A percentile compares a stretch with the other conserved stretches of the same genome.
Conservation (phyloP, 2,888 invertebrate species). For the Folsomia candida region DNA sequence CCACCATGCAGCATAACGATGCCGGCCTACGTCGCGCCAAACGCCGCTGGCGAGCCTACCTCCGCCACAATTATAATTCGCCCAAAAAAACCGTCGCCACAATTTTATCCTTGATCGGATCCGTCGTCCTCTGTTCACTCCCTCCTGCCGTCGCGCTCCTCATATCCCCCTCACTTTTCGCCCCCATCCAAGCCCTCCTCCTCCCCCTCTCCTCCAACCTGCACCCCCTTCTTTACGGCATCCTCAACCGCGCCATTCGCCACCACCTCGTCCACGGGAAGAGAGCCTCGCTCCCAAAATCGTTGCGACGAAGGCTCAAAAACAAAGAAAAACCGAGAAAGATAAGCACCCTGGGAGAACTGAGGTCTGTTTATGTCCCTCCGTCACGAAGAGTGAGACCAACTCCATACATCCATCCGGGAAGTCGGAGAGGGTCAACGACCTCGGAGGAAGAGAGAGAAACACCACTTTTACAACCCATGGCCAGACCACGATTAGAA, state of each 20-base stretch:
- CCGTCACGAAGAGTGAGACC: background rate
- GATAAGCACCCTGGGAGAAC: background rate
- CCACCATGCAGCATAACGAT: no score
- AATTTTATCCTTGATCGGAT: conserved; percentile 46
- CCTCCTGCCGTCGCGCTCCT: conserved; percentile 43
- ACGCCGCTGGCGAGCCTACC: conserved; percentile 47
- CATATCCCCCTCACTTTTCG: conserved; percentile 36
- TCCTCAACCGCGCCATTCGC: conserved; percentile 49
- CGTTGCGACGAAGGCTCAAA: background rate
- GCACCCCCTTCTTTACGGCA: conserved; percentile 49
- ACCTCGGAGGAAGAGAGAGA: background rate
- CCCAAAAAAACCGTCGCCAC: conserved; percentile 49
- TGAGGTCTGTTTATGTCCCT: background rate
- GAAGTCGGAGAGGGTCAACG: background rate
- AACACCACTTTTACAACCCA: background rate
- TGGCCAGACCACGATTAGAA: background rate
- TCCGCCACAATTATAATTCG: conserved; percentile 46
- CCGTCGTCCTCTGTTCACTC: conserved; percentile 45
- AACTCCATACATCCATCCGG: no score
- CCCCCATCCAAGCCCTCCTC: conserved; percentile 40
- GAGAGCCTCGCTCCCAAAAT: background rate
- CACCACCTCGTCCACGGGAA: conserved; percentile 36
- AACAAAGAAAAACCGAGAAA: background rate
- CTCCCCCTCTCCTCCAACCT: conserved; percentile 43
- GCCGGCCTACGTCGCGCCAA: no score